Conservation (phyloP, 1,140 invertebrate genomes). For the Sweltsa coloradensis region DNA sequence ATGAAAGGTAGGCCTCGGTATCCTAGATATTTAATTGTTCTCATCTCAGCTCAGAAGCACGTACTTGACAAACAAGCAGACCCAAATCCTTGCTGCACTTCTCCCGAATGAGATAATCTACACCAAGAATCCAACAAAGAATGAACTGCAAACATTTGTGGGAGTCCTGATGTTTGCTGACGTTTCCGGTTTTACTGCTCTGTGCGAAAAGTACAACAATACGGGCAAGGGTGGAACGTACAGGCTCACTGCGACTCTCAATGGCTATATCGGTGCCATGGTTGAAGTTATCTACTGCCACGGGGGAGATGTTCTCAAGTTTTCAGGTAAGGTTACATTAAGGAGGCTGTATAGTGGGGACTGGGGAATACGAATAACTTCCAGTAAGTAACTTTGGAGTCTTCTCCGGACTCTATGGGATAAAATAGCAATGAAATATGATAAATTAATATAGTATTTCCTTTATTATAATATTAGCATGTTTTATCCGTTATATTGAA, state of each 20-base stretch:
- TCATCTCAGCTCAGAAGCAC: not conserved
- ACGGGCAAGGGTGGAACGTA: conserved; percentile 46
- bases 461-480: too few species aligned
- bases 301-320: conserved; percentile 50
- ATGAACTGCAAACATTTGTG: not conserved
- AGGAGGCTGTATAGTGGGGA: not conserved
- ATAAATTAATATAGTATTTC: too few species aligned
- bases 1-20: too few species aligned
- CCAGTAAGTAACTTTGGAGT: too few species aligned
- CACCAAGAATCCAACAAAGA: not conserved
- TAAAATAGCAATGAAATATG: too few species aligned
- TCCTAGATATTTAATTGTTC: too few species aligned
- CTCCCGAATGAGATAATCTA: not conserved
- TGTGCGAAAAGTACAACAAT: conserved; percentile 46
- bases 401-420: too few species aligned
- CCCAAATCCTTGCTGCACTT: not conserved
- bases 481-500: too few species aligned
- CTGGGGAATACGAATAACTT: too few species aligned
- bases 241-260: conserved; percentile 44
- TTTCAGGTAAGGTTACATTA: conserved; percentile 27
- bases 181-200: conserved; percentile 48
- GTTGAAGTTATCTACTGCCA: conserved; percentile 47
- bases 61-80: not conserved
- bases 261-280: conserved; percentile 51
- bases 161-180: conserved; percentile 44